Conservation (phyloP, 92 coral and sea anemone genomes). For the Palythoa grandis region DNA sequence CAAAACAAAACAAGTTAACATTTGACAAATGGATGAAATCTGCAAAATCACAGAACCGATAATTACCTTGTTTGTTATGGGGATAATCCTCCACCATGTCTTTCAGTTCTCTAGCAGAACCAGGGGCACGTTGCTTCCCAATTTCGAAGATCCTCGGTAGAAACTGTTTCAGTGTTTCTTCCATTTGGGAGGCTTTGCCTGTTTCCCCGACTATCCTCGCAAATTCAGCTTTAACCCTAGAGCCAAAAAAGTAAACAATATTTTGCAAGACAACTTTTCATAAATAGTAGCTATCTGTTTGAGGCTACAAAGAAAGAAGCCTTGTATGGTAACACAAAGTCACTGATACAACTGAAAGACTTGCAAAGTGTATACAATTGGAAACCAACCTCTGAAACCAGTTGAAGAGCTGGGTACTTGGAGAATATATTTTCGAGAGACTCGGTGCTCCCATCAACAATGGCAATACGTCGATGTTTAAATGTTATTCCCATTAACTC, state of each 20-base stretch:
- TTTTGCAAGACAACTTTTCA: slow-evolving; percentile 4
- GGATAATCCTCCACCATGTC: not conserved
- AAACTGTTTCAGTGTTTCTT: not conserved
- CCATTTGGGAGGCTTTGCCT: slow-evolving; percentile 4
- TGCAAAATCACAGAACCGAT: slow-evolving; percentile 7
- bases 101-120: slow-evolving; percentile 5
- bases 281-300: not conserved
- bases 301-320: slow-evolving; percentile 7
- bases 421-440: slow-evolving; percentile 30
- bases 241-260: not conserved
- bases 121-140: slow-evolving; percentile 1
- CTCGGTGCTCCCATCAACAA: slow-evolving; percentile 30
- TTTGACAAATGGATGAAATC: not conserved
- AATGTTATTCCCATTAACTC: slow-evolving; percentile 56
- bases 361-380: not conserved
- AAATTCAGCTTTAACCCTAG: slow-evolving; percentile 1
- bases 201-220: slow-evolving; percentile 1
- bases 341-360: slow-evolving; percentile 9
- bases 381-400: slow-evolving; percentile 43
- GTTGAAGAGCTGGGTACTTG: slow-evolving; percentile 57
- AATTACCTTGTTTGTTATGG: not conserved
- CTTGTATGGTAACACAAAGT: not conserved
- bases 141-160: not conserved
- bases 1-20: too few relatives aligned
- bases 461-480: slow-evolving; percentile 40